Evolutionary conservation across 2,797 vertebrate species (phyloP).

Genomic region (Tragelaphus eurycerus): DNA sequence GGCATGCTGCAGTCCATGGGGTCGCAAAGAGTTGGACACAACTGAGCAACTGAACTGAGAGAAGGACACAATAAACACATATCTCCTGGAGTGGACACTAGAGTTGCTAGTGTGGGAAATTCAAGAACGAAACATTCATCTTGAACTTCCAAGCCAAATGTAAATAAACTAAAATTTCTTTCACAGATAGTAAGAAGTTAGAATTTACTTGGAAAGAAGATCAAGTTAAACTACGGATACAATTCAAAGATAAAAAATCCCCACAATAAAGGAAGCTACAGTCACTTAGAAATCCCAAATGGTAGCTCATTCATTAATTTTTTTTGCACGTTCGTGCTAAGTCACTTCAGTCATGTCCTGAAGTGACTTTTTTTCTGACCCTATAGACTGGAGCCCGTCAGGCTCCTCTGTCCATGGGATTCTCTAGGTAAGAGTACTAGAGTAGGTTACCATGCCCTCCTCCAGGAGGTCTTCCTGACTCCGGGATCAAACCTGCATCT

Average conservation of each 20-base stretch:
- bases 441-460: not conserved
- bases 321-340: not conserved
- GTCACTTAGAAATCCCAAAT: slow-evolving; percentile 15
- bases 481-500: not conserved
- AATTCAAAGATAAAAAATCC: not conserved
- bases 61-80: too few species aligned
- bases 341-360: not conserved
- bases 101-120: too few species aligned
- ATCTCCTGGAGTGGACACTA: too few species aligned
- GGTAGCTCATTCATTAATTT: not conserved
- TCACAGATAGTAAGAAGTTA: too few species aligned
- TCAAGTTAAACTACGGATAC: too few species aligned
- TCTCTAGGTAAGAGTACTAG: not conserved
- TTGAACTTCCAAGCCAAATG: too few species aligned
- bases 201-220: too few species aligned
- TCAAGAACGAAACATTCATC: too few species aligned
- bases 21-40: accelerated
- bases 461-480: not conserved
- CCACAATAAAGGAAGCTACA: not conserved
- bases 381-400: not conserved
- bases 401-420: not conserved
- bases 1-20: accelerated
- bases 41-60: not conserved
- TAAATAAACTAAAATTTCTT: too few species aligned
- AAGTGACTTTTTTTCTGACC: not conserved